Base-by-base conservation (phyloP, 1,140 invertebrate species). In the Cylas formicarius region DNA sequence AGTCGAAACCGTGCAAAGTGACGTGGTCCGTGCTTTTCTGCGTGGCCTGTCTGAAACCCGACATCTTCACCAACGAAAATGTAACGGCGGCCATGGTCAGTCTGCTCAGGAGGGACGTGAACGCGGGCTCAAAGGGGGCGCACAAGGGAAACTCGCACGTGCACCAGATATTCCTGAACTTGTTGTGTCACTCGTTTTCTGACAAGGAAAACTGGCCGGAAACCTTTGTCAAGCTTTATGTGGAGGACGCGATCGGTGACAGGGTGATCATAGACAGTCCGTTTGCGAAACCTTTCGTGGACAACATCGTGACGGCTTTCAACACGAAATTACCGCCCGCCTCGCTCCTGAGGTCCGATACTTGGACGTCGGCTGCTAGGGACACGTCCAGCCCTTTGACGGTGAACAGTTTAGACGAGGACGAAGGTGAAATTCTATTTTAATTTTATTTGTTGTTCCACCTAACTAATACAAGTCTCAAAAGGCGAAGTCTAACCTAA, bases 201-300 rank as follows among this genome's bases (percentile, higher is more conserved):
- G 89, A 89, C 18, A 78, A 76, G 38, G 76, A 73, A 32, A 77
- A 77, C 44, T 89, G 86, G 86, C 85, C 86, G 3, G 84, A 87
- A 53, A 69, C 74, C 38, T 84, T 89, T 66, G 70, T 84, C 2
- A 83, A 81, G 72, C 73, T 90, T 0, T 97, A 91, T 62, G 80
- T 97, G 40, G 93, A 98, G 60, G 94, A 98, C 72, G 88, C 91
- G 3, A 65, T 93, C 0, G 88, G 87, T 34, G 93, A 97, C 57
- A 69, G 92, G 35, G 74, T 86, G 38, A 97, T 93, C 91, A 86
- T 96, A 5, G 93, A 97, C 62, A 81, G 85, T 55, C 79, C 89
- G 7, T 85, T 91, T 63, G 96, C 91, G 65, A 85, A 87, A 62
- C 80, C 80, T 20, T 89, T 96, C 70, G 86, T 94, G 0, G 90